Percentiles rank a stretch among this genome's conserved stretches.
These are phyloP conservation scores for Ethmia dodecea DNA, from an alignment of 2,888 invertebrate species.

Conservation along the genomic window DNA sequence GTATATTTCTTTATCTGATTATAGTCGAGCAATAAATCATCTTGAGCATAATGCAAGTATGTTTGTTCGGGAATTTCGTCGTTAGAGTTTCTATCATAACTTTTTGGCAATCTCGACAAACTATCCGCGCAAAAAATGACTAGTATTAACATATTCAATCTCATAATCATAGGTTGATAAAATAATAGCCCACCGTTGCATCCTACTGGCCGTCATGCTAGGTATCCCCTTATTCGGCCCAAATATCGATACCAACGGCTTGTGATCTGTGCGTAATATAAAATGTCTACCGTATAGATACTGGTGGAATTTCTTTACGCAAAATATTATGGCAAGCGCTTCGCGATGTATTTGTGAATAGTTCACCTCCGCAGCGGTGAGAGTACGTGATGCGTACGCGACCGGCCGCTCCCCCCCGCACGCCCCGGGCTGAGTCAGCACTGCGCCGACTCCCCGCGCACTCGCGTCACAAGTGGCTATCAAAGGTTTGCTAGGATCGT, in stretches of 20 bases:
- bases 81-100: no score
- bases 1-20: no score
- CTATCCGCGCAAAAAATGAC: slow-evolving; percentile 3
- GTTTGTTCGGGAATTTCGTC: no score
- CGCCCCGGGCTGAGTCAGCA: neutral
- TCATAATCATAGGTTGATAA: slow-evolving; percentile 8
- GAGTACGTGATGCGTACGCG: slow-evolving; percentile 7
- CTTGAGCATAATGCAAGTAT: no score
- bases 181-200: slow-evolving; percentile 12
- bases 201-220: slow-evolving; percentile 4
- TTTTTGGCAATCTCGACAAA: neutral
- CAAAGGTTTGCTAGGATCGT: neutral
- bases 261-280: slow-evolving; percentile 7
- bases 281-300: slow-evolving; percentile 10
- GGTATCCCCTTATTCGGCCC: slow-evolving; percentile 6
- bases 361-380: slow-evolving; percentile 4
- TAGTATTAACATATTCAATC: slow-evolving; percentile 7
- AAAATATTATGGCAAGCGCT: slow-evolving; percentile 9
- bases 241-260: slow-evolving; percentile 8
- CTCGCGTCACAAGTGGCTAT: neutral
- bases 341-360: neutral
- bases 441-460: neutral
- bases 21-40: no score
- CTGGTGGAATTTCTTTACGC: slow-evolving; percentile 7
- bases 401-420: slow-evolving; percentile 4